These are phyloP conservation scores for Odontomachus brunneus DNA, from an alignment of 1,140 invertebrate genomes.

Conservation along the genomic window DNA sequence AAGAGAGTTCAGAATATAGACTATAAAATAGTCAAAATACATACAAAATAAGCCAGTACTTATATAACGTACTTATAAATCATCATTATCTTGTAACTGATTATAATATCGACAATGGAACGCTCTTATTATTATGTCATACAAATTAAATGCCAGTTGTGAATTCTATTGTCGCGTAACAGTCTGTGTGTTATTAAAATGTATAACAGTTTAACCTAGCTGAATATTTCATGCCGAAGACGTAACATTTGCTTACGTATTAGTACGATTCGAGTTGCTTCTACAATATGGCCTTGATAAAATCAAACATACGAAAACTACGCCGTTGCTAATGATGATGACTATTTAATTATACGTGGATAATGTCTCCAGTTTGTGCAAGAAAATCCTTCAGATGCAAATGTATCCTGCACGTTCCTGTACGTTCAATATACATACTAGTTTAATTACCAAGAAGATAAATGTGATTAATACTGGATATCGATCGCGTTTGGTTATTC, in stretches of 20 bases:
- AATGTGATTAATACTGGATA: background rate
- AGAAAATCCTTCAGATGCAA: conserved; percentile 39
- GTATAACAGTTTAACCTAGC: background rate
- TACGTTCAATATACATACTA: background rate
- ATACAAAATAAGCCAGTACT: too few species aligned
- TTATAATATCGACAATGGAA: too few species aligned
- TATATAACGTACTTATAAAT: too few species aligned
- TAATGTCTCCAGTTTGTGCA: background rate
- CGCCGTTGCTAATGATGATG: background rate
- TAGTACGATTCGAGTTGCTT: background rate
- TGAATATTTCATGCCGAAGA: background rate
- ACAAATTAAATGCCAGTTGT: too few species aligned
- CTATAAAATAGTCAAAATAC: too few species aligned
- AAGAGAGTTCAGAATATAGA: too few species aligned
- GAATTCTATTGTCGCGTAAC: too few species aligned
- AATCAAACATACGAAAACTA: conserved; percentile 7
- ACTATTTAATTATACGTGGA: conserved; percentile 23
- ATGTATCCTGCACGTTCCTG: background rate
- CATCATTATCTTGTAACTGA: too few species aligned
- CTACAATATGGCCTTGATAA: background rate
- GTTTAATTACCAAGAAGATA: conserved; percentile 17
- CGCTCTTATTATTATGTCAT: too few species aligned
- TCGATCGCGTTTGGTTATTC: conserved; percentile 11
- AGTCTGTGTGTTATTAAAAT: too few species aligned
- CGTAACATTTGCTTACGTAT: conserved; percentile 14